Base-by-base conservation (phyloP, 2,113 vertebrate genomes). In the Stictonetta naevosa region DNA sequence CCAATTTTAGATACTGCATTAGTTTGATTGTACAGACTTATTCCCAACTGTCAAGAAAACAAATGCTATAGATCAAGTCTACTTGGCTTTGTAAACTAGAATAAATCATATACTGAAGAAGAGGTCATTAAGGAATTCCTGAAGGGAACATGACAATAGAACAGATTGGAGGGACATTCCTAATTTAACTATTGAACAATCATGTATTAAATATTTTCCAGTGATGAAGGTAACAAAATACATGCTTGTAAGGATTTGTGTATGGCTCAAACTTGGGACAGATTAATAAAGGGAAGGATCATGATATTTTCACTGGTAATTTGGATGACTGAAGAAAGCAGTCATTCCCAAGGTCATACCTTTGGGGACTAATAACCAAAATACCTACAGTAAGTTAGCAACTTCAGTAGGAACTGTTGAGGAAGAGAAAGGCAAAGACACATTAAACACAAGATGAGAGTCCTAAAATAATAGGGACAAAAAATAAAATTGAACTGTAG, bases 261-360 rank as follows among this genome's bases (percentile, higher is more conserved):
- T 20, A 44, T 75, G 33, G 20, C 38, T 78, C 44, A 63, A 5
- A 78, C 25, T 62, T 29, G 6, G 8, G 31, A 75, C 8, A 22
- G 8, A 31, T 50, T 74, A 81, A 22, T 33, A 20, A 91, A 64
- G 31, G 53, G 15, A 88, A 68, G 19, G 4, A 60, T 53, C n/a
- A 56, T 0, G 1, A 42, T 29, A 62, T n/a, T 44, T 58, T 26
- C 2, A 0, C 29, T 73, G 33, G 53, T 1, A 63, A 44, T 58
- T 20, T 3, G 6, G 11, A 44, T 31, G 14, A 77, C 17, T 62
- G 46, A 66, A 55, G 25, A 88, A 92, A 60, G 9, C 18, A 59
- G 20, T 16, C n/a, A n/a, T n/a, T n/a, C n/a, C n/a, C 40, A 74
- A n/a, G 13, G 4, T 63, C 11, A 2, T 36, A 52, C 20, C 23